Percentiles rank a stretch among this genome's conserved stretches.
These are phyloP conservation scores for Microcebus lehilahytsara DNA, from an alignment of 2,113 vertebrate species.

Conservation along the genomic window DNA sequence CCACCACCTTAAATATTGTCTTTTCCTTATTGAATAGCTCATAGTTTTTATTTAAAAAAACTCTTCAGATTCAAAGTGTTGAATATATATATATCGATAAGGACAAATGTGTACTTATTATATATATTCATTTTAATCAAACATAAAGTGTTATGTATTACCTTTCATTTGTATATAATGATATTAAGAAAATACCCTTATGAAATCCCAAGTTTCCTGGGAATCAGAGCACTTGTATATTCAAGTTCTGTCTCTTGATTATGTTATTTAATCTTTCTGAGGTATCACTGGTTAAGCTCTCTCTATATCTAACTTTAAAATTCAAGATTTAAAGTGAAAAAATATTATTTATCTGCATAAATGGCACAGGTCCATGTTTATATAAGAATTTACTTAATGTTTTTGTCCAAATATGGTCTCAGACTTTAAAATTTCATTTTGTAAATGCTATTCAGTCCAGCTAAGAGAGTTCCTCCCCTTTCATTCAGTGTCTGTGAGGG, in stretches of 20 bases:
- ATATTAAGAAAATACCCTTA: not conserved
- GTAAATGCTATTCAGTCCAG: not conserved
- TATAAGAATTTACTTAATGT: not conserved
- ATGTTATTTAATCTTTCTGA: not conserved
- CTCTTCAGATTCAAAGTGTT: not conserved
- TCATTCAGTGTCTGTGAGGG: not conserved
- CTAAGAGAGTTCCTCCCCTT: not conserved
- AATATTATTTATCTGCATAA: not conserved
- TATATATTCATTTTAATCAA: slow-evolving; percentile 34
- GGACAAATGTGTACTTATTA: not conserved
- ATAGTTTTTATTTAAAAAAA: not conserved
- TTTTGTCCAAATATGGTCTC: not conserved
- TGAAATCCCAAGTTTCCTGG: not conserved
- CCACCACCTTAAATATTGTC: not conserved
- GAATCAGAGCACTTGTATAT: not conserved
- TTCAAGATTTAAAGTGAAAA: slow-evolving; percentile 16
- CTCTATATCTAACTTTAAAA: not conserved
- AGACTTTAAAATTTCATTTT: not conserved
- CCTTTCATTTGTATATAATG: not conserved
- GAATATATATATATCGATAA: not conserved
- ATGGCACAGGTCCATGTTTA: not conserved
- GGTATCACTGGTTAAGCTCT: not conserved
- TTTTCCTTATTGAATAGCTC: not conserved
- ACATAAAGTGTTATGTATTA: slow-evolving; percentile 62
- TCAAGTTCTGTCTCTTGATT: not conserved